Evolutionary conservation across 1,140 invertebrate species (phyloP).

Genomic region (Drosophila yakuba): DNA sequence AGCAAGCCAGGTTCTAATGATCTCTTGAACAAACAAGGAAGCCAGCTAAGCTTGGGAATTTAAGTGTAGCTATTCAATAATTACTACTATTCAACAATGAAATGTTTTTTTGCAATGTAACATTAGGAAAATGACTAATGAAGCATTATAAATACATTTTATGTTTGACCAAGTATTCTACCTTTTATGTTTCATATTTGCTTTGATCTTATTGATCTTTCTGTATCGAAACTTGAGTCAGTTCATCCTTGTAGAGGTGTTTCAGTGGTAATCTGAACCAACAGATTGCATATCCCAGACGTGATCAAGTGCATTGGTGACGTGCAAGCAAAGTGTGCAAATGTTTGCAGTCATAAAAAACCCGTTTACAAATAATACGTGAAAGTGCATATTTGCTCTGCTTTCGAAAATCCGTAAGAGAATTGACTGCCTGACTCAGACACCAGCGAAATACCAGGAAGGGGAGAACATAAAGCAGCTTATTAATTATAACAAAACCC

Average conservation of each 20-base stretch:
- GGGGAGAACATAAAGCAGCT: neutral
- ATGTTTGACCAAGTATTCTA: neutral
- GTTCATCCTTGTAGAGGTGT: slow-evolving; percentile 3
- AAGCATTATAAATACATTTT: too few species aligned
- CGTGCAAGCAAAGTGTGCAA: slow-evolving; percentile 22
- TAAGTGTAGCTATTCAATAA: neutral
- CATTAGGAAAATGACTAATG: too few species aligned
- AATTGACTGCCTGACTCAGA: slow-evolving; percentile 19
- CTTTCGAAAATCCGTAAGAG: slow-evolving; percentile 20
- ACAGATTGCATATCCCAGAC: neutral
- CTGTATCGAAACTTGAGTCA: neutral
- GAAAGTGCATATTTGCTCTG: slow-evolving; percentile 46
- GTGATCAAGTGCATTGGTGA: slow-evolving; percentile 6
- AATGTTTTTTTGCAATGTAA: too few species aligned
- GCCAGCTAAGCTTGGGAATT: neutral
- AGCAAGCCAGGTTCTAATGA: neutral
- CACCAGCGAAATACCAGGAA: slow-evolving; percentile 2
- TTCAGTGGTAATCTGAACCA: slow-evolving; percentile 16
- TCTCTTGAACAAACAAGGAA: neutral
- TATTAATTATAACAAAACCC: neutral
- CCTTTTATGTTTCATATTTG: neutral
- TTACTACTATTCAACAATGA: too few species aligned
- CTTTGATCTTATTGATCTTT: neutral
- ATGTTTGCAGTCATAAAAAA: slow-evolving; percentile 35
- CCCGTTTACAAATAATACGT: slow-evolving; percentile 40